phyloP scores from a whole-genome alignment of 2,113 vertebrate species.

The Struthidea cinerea region DNA sequence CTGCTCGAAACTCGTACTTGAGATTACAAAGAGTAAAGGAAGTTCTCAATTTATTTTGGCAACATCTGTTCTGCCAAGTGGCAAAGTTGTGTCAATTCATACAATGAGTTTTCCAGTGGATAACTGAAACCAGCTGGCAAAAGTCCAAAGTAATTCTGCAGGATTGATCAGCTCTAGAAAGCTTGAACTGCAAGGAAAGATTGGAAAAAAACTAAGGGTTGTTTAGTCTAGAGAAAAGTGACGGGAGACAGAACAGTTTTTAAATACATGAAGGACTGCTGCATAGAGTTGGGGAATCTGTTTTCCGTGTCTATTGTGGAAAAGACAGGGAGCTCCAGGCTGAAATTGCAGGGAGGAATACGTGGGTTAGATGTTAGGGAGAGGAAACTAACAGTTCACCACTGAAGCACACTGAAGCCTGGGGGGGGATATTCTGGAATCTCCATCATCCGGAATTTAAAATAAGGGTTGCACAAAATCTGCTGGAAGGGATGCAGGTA shows the following conservation, averaged over 20 bases:
- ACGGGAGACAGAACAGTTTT: slow-evolving; percentile 25
- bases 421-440: neutral
- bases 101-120: slow-evolving; percentile 40
- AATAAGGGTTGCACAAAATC: neutral
- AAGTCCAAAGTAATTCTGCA: neutral
- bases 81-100: neutral
- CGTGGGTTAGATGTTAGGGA: neutral
- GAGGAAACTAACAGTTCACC: neutral
- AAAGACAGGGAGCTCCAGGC: neutral
- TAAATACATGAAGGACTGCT: neutral
- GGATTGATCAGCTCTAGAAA: slow-evolving; percentile 37
- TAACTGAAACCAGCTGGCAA: neutral
- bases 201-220: neutral
- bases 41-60: neutral
- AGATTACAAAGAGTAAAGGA: neutral
- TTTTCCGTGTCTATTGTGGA: slow-evolving; percentile 9
- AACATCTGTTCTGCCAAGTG: neutral
- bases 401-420: neutral
- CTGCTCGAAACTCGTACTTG: neutral
- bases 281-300: neutral
- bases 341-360: neutral
- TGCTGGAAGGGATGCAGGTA: neutral
- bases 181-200: neutral
- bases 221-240: slow-evolving; percentile 55
- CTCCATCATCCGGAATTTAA: neutral